Evolutionary conservation across 2,888 invertebrate genomes (phyloP).

Genomic region (Aleiodes testaceus): DNA sequence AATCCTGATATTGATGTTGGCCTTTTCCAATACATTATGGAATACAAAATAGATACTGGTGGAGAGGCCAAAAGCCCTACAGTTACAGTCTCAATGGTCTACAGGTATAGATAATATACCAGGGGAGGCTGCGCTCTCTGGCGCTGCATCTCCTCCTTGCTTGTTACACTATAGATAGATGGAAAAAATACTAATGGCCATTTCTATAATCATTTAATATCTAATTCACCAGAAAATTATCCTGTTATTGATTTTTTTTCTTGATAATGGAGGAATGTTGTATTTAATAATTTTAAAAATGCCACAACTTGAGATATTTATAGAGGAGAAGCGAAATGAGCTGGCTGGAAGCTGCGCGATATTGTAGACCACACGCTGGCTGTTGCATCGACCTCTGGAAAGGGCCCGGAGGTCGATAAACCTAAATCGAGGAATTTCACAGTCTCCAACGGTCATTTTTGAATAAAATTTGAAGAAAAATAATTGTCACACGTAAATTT

Average conservation of each 20-base stretch:
- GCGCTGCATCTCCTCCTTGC: conserved; percentile 2
- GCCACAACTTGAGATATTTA: conserved; percentile 17
- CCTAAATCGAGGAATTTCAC: conserved; percentile 46
- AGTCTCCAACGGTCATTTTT: conserved; percentile 32
- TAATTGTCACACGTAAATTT: no score
- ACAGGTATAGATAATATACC: conserved; percentile 14
- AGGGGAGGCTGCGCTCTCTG: conserved; percentile 22
- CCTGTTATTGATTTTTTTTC: conserved; percentile 13
- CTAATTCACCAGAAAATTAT: conserved; percentile 20
- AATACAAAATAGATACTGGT: conserved; percentile 28
- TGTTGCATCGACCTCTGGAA: conserved; percentile 46
- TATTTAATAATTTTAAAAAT: neutral
- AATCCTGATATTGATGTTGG: conserved; percentile 27
- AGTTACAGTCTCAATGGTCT: conserved; percentile 28
- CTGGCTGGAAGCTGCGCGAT: conserved; percentile 22
- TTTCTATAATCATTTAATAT: neutral
- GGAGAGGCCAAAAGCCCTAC: conserved; percentile 14
- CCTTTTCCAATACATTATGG: conserved; percentile 9
- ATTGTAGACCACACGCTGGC: conserved; percentile 48
- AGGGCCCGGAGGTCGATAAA: conserved; percentile 52
- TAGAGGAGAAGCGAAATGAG: conserved; percentile 8
- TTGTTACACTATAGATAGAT: neutral
- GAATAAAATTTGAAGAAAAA: no score
- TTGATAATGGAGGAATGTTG: conserved; percentile 8
- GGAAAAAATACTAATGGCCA: conserved; percentile 33